Conservation (phyloP, 2,113 vertebrate species). For the Brachyhypopomus occidentalis region DNA sequence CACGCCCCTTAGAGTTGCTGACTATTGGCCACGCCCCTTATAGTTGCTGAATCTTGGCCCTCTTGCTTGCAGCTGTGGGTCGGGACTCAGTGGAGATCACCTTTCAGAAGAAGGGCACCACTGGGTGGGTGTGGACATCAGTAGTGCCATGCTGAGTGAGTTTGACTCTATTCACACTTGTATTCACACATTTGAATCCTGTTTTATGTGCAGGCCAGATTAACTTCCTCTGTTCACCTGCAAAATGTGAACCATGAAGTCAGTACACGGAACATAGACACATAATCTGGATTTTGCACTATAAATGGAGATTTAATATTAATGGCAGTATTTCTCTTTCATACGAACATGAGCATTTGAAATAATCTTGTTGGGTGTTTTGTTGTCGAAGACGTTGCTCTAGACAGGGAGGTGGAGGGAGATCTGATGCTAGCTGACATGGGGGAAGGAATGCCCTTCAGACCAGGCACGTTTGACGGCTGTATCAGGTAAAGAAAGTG, state of each 20-base stretch:
- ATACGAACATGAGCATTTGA: not conserved
- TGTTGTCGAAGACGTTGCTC: slow-evolving; percentile 80
- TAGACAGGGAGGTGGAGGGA: slow-evolving; percentile 89
- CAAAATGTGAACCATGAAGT: too few relatives aligned
- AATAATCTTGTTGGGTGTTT: not conserved
- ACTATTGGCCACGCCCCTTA: not conserved
- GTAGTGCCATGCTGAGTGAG: slow-evolving; percentile 92
- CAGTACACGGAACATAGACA: too few relatives aligned
- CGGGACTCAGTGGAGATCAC: slow-evolving; percentile 91
- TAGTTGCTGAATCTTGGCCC: slow-evolving; percentile 13
- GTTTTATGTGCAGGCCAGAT: not conserved
- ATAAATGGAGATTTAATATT: too few relatives aligned
- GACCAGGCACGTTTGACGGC: slow-evolving; percentile 89
- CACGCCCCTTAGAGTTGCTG: too few relatives aligned
- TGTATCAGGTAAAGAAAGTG: slow-evolving; percentile 84
- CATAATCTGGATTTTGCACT: too few relatives aligned
- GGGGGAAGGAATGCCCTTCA: slow-evolving; percentile 90
- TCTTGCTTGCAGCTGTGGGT: slow-evolving; percentile 83
- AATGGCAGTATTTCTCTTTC: too few relatives aligned
- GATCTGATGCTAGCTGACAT: slow-evolving; percentile 89
- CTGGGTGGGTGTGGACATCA: slow-evolving; percentile 96
- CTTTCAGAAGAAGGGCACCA: slow-evolving; percentile 87
- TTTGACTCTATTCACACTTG: not conserved
- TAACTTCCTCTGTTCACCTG: too few relatives aligned
- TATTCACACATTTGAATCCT: too few relatives aligned